Evolutionary conservation across 2,113 vertebrate genomes (phyloP), one percentile per base, ranked within the genome.

Genomic region (Heterochromis multidens): DNA sequence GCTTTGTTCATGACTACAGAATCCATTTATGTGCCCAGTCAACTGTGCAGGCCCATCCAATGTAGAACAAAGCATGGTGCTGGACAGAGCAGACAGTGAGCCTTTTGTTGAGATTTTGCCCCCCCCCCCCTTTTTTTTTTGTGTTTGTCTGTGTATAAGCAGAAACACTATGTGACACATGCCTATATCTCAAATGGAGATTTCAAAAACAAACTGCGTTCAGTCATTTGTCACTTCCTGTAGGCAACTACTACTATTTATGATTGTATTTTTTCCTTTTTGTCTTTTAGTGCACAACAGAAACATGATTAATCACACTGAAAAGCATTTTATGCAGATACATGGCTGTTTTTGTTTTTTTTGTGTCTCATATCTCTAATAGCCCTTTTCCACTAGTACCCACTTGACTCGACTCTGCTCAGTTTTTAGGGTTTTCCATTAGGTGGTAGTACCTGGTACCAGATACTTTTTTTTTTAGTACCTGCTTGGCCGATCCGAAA

Each of bases 11-110:
- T 85, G 91, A 70, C 86, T 83, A 87, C 85, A 87, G 90, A 91
- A 85, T 82, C 80, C 79, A 91, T 92, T 95, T 93, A 89, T 93
- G 86, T 88, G 80, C 59, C 62, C 88, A 90, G 88, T 91, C 88
- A 88, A 82, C 91, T 90, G 91, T 91, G 82, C 65, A 89, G 70
- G 52, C 80, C 81, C 46, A 62, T 84, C 87, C 67, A 80, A 60
- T 82, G 83, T 86, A 72, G 90, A 89, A 93, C 92, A 95, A 91
- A 89, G 86, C 65, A 29, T 72, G 11, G 87, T 84, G 85, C 88
- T 82, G 86, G 89, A 86, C 87, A 84, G 84, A 91, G 83, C 87
- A 92, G 88, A 94, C 87, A 92, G 84, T 12, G 60, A 80, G 82
- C 67, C 90, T 67, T 92, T 93, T 94, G 93, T 94, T 31, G 35